Base-by-base conservation (phyloP, 2,113 vertebrate genomes). In the Bettongia penicillata region DNA sequence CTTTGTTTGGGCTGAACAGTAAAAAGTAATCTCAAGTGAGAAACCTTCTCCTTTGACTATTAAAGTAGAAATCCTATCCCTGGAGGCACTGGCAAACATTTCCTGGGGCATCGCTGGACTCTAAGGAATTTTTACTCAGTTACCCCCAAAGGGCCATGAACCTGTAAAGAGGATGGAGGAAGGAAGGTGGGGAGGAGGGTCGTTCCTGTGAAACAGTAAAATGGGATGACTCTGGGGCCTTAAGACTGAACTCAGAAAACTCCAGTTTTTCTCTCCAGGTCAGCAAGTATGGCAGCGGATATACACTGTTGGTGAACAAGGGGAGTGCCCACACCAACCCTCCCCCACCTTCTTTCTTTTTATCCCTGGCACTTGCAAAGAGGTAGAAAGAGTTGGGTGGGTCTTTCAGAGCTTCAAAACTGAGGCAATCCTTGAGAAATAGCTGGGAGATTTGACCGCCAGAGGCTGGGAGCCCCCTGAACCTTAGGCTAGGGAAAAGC, bases 311-410 rank as follows among this genome's bases (percentile, higher is more conserved):
- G 19, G 22, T 84, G 61, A 77, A 61, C 92, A 91, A 93, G 91
- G 3, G 16, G 61, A 51, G 50, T 93, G 84, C 50, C 91, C 92
- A 95, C 94, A 25, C 37, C n/a, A 43, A 89, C 91, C 90, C 24
- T 22, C 25, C 48, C 52, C 53, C 53, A 52, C 12, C 24, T 37
- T 43, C n/a, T 22, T 43, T 43, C 8, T n/a, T 37, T n/a, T 51
- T 92, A 53, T 22, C 43, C 25, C 96, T 89, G 95, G 84, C 91
- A 90, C 37, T 91, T 53, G 92, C 91, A 57, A 97, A 96, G 49
- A 77, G 51, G 22, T n/a, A 68, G 89, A 57, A 92, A 93, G 92
- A 92, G 92, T 24, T 91, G 93, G 91, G n/a, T 16, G 16, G 6
- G 19, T 84, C 19, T 84, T 84, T 84, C 61, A 77, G 37, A 77